Conservation (phyloP, 2,113 vertebrate genomes). For the Sander vitreus region DNA sequence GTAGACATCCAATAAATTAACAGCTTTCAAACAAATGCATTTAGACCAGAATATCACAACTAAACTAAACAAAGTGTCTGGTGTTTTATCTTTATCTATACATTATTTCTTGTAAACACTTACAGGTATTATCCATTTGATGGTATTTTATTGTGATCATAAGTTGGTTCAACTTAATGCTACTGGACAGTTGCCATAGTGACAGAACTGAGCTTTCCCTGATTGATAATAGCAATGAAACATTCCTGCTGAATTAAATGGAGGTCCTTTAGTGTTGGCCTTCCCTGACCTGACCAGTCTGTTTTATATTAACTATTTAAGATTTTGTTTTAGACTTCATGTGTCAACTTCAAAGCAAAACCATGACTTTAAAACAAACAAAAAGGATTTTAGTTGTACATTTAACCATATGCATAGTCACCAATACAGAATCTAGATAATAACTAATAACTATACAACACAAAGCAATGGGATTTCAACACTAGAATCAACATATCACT, state of each 20-base stretch:
- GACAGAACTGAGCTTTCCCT: slow-evolving; percentile 64
- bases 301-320: slow-evolving; percentile 17
- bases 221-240: slow-evolving; percentile 45
- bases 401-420: slow-evolving; percentile 83
- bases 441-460: slow-evolving; percentile 70
- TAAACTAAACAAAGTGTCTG: slow-evolving; percentile 15
- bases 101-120: slow-evolving; percentile 48
- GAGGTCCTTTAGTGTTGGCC: slow-evolving; percentile 33
- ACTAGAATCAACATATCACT: slow-evolving; percentile 66
- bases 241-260: slow-evolving; percentile 47
- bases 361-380: slow-evolving; percentile 36
- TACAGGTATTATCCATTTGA: slow-evolving; percentile 30
- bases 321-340: slow-evolving; percentile 16
- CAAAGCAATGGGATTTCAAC: slow-evolving; percentile 66
- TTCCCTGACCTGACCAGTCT: background rate
- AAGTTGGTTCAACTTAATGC: slow-evolving; percentile 48
- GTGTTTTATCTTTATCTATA: slow-evolving; percentile 42
- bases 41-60: slow-evolving; percentile 47
- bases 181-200: slow-evolving; percentile 61
- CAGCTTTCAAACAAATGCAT: slow-evolving; percentile 61
- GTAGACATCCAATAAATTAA: slow-evolving; percentile 78
- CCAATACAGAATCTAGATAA: slow-evolving; percentile 69
- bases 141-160: slow-evolving; percentile 52
- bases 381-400: slow-evolving; percentile 57
- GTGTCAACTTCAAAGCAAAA: slow-evolving; percentile 36